Conservation (phyloP, 2,113 vertebrate species). For the Myanophis thanlyinensis region DNA sequence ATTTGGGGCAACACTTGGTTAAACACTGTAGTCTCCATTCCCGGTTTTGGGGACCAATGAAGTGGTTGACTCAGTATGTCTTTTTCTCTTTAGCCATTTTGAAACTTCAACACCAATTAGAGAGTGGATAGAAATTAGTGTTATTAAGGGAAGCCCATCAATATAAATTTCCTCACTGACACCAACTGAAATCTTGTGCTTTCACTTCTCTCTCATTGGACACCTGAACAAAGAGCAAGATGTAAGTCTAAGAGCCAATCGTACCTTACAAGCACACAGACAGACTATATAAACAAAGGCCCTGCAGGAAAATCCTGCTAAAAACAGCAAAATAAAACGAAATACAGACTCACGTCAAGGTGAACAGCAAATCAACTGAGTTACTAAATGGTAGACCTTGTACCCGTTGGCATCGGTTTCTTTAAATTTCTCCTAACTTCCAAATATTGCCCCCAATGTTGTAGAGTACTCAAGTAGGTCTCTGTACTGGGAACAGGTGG, state of each 20-base stretch:
- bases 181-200: neutral
- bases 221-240: neutral
- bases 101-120: constrained; percentile 4
- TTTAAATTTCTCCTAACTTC: neutral
- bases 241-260: neutral
- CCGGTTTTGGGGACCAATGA: neutral
- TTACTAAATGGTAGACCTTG: neutral
- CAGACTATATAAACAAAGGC: neutral
- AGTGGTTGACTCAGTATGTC: neutral
- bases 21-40: neutral
- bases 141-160: neutral
- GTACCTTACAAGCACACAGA: neutral
- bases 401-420: neutral
- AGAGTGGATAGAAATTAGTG: neutral
- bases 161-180: too few relatives aligned
- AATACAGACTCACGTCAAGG: neutral
- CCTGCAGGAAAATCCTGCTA: neutral
- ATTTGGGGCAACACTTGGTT: neutral
- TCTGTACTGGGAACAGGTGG: neutral
- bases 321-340: neutral
- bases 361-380: neutral
- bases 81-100: neutral
- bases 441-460: neutral
- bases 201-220: neutral
- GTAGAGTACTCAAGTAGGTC: neutral